Conservation (phyloP, 2,888 invertebrate genomes). For the Patella pellucida region DNA sequence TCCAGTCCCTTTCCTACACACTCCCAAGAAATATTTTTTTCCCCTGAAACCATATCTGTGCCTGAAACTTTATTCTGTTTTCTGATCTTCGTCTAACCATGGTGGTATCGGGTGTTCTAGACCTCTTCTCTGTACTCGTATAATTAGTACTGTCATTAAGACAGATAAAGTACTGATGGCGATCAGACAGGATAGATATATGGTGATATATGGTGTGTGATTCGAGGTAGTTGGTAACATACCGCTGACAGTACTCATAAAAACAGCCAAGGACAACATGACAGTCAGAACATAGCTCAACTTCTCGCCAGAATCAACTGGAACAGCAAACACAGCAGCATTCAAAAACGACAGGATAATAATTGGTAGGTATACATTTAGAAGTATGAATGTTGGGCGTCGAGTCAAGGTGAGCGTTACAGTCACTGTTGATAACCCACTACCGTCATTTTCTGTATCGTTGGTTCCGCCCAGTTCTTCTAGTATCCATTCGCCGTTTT, state of each 20-base stretch:
- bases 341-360: neutral
- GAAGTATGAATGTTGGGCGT: neutral
- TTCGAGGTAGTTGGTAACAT: neutral
- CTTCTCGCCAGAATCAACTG: neutral
- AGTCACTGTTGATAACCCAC: neutral
- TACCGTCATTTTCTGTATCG: neutral
- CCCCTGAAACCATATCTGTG: no score
- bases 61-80: no score
- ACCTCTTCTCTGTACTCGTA: neutral
- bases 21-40: no score
- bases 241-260: conserved; percentile 1
- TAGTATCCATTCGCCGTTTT: neutral
- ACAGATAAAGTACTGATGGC: neutral
- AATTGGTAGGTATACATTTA: neutral
- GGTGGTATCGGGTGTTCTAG: neutral
- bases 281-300: conserved; percentile 5
- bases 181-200: neutral
- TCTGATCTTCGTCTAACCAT: neutral
- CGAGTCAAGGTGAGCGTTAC: neutral
- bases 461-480: no score
- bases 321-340: neutral
- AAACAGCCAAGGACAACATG: neutral
- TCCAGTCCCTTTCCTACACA: no score
- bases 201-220: neutral
- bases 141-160: neutral